These are phyloP conservation scores for Lacerta bilineata DNA, from an alignment of 2,797 vertebrate genomes.

Conservation along the genomic window DNA sequence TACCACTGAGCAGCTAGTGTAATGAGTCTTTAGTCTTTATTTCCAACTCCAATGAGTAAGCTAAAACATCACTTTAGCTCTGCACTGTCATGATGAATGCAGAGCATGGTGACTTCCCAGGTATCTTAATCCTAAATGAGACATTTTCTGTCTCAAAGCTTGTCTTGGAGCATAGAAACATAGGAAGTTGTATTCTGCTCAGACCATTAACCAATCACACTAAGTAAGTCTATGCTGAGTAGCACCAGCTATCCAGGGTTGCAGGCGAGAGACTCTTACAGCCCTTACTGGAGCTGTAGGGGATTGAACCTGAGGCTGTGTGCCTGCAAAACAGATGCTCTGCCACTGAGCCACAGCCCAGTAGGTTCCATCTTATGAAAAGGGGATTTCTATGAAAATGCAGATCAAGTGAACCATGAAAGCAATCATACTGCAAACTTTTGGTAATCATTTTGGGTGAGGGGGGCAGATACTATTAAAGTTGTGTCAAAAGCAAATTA, in stretches of 20 bases:
- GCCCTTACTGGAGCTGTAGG: too few species aligned
- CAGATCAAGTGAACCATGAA: slow-evolving; percentile 58
- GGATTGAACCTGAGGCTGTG: too few species aligned
- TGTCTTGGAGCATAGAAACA: slow-evolving; percentile 10
- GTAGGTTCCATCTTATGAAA: slow-evolving; percentile 20
- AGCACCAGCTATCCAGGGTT: too few species aligned
- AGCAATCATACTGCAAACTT: slow-evolving; percentile 66
- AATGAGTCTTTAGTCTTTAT: neutral
- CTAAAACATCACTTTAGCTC: neutral
- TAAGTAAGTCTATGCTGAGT: too few species aligned
- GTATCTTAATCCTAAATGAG: slow-evolving; percentile 19
- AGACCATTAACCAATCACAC: too few species aligned
- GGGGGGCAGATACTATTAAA: slow-evolving; percentile 49
- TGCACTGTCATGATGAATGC: neutral
- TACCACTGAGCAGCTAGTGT: rapidly evolving
- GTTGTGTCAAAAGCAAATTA: slow-evolving; percentile 70
- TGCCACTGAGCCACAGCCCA: too few species aligned
- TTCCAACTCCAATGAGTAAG: neutral
- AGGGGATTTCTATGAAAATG: slow-evolving; percentile 62
- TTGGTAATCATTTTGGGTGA: slow-evolving; percentile 68
- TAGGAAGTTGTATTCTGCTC: too few species aligned
- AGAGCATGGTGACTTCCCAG: neutral
- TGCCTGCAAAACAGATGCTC: too few species aligned
- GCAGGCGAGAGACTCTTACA: too few species aligned
- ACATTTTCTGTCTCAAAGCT: slow-evolving; percentile 10